phyloP scores from a whole-genome alignment of 1,140 invertebrate species.

The Bombus consobrinus region DNA sequence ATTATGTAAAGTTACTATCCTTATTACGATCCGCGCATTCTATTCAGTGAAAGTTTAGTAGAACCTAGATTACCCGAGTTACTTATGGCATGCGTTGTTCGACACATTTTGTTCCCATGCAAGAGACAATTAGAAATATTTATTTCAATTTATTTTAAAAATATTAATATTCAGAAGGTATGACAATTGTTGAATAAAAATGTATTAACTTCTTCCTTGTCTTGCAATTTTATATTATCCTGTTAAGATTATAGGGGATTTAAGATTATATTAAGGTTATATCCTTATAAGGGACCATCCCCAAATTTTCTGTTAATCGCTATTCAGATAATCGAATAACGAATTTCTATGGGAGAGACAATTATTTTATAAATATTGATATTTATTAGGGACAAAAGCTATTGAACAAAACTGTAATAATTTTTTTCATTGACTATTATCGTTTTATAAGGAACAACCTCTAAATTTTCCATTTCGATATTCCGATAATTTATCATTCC shows the following conservation, averaged over 20 bases:
- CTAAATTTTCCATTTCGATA: too few relatives aligned
- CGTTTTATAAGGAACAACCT: too few relatives aligned
- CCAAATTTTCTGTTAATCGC: too few relatives aligned
- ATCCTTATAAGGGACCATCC: too few relatives aligned
- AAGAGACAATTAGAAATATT: neutral
- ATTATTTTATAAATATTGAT: neutral
- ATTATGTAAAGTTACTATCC: neutral
- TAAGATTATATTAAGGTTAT: too few relatives aligned
- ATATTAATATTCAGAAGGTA: too few relatives aligned
- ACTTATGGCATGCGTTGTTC: neutral
- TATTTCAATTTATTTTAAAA: neutral
- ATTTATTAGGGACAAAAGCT: neutral
- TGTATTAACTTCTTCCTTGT: too few relatives aligned
- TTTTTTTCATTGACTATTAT: neutral
- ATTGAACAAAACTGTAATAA: neutral
- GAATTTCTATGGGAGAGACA: neutral
- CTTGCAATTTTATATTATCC: too few relatives aligned
- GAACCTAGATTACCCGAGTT: neutral
- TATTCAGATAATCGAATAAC: too few relatives aligned
- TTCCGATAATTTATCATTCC: too few relatives aligned
- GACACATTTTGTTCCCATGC: neutral
- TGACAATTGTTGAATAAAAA: too few relatives aligned
- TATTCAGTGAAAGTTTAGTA: neutral
- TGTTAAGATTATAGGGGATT: too few relatives aligned
- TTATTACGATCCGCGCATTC: neutral